Evolutionary conservation across 2,113 vertebrate species (phyloP), one percentile per base, ranked within the genome.

Genomic region (Aldabrachelys gigantea): DNA sequence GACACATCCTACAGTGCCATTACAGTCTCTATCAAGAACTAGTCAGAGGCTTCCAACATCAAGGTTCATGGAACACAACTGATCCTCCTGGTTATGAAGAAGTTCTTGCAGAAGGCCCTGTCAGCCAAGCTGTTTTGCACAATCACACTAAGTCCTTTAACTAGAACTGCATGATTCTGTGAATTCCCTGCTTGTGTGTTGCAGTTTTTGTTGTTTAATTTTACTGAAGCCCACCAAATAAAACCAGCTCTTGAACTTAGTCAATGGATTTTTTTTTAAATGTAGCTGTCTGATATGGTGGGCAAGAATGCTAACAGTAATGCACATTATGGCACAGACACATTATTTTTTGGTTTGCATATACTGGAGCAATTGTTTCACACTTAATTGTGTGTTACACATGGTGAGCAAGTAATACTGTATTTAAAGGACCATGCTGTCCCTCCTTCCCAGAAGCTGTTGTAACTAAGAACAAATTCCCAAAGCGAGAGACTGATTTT

Each of bases 131-230:
- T 19, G 47, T 47, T 79, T 17, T 19, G 14, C 27, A 38, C 19
- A 72, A 72, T 19, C 7, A n/a, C 62, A 69, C 17, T 69, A 69
- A n/a, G 35, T 38, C n/a, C 65, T 72, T 38, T 38, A 54, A 54
- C 17, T 17, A 86, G 50, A n/a, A 1, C 0, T 0, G 16, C 0
- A 10, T 72, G 13, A 8, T 17, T 29, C 65, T 80, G 56, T 21
- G 14, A 12, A 5, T 35, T 82, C 75, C 82, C 17, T 19, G 3
- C 25, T 89, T 2, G 38, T 76, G 41, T 44, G 10, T 25, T 76
- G 10, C 1, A 3, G 38, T 25, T 24, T 44, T 29, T 59, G 8
- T 3, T 10, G 69, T 50, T 12, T 19, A 12, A 50, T n/a, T 52
- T 35, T 35, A 53, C 24, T 82, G 0, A 2, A 90, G 76, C 16